Base-by-base conservation (phyloP, 2,113 vertebrate species). In the Albula goreensis region DNA sequence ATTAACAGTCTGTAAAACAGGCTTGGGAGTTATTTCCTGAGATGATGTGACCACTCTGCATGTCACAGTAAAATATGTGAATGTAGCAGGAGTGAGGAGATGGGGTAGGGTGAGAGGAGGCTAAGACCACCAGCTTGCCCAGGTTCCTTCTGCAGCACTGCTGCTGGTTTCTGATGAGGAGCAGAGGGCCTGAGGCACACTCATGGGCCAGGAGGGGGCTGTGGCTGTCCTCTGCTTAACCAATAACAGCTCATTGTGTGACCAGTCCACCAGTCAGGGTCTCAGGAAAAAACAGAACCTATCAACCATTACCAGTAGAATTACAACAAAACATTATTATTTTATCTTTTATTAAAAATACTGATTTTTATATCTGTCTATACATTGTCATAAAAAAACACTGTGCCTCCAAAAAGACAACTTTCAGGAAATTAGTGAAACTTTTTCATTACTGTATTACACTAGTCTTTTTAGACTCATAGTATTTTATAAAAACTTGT, bases 1-100 rank as follows among this genome's bases (percentile, higher is more conserved):
- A 91, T 87, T 41, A 84, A 91, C 60, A 93, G 90, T 22, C 84
- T 91, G 87, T 90, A 92, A 90, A 93, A 92, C 89, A 90, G 85
- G 86, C 31, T 82, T 83, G 87, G 25, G 77, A 85, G 90, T 85
- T 82, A 86, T 87, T 88, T 77, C 50, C 51, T 48, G 15, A 66
- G 60, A 66, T 66, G 87, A 87, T 90, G 89, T 90, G 89, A 91
- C 90, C 90, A 80, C 88, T 88, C 85, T 91, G 83, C 90, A n/a
- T 70, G 22, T 74, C 70, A 74, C 2, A 10, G 22, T 74, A 31
- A n/a, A 2, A 70, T 5, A 70, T 25, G 22, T 74, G n/a, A 74
- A n/a, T 74, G 70, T 2, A n/a, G n/a, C 5, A 22, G 63, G 19
- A 70, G 10, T 60, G 11, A 22, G 60, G 60, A 22, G 60, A 22